Conservation (phyloP, 1,140 invertebrate species). For the Mycetomoellerius zeteki region DNA sequence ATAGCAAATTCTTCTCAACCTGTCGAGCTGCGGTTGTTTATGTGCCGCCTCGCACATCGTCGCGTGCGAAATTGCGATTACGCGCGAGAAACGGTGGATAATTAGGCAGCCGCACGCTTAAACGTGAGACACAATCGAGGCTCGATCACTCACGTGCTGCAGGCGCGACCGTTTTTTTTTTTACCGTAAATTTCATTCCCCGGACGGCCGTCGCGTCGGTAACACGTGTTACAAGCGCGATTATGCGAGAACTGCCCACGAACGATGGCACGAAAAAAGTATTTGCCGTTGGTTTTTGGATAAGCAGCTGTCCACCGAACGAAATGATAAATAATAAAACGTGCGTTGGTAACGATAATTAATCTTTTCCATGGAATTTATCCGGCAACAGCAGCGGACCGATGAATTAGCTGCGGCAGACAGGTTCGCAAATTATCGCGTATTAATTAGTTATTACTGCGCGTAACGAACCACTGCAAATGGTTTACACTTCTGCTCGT, state of each 20-base stretch:
- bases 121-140: conserved; percentile 37
- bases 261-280: conserved; percentile 31
- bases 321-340: conserved; percentile 52
- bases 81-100: conserved; percentile 53
- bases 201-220: conserved; percentile 11
- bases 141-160: conserved; percentile 44
- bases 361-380: conserved; percentile 56
- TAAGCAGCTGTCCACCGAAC: conserved; percentile 29
- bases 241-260: conserved; percentile 19
- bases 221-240: conserved; percentile 44
- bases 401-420: conserved; percentile 57
- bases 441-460: conserved; percentile 63
- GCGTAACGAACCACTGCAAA: conserved; percentile 43
- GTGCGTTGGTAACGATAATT: conserved; percentile 37
- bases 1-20: conserved; percentile 15
- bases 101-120: conserved; percentile 59
- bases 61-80: conserved; percentile 62
- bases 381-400: conserved; percentile 6
- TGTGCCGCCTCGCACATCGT: conserved; percentile 50
- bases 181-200: conserved; percentile 33
- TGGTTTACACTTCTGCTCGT: conserved; percentile 28
- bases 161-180: conserved; percentile 7
- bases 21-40: conserved; percentile 33
- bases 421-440: conserved; percentile 54
- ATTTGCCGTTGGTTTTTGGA: conserved; percentile 33